Conservation (phyloP, 2,113 vertebrate genomes). For the Eclectus roratus region DNA sequence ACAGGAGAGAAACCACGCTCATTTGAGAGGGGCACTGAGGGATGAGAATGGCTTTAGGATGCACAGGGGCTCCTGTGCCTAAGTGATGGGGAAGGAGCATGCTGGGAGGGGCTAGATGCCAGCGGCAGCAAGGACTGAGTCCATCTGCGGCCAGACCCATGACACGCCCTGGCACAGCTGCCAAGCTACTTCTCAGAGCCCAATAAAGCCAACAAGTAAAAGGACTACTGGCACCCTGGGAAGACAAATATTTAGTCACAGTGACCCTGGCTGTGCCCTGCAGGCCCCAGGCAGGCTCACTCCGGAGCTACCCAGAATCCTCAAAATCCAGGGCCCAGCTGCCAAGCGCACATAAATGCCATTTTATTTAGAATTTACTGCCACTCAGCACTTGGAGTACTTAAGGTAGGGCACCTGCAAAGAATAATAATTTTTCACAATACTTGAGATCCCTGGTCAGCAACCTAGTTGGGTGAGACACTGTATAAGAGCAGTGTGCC, state of each 20-base stretch:
- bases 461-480: rapidly evolving
- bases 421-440: background rate
- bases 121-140: background rate
- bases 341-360: background rate
- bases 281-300: rapidly evolving
- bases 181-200: background rate
- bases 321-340: background rate
- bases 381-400: background rate
- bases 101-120: background rate
- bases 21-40: rapidly evolving
- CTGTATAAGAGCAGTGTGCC: rapidly evolving
- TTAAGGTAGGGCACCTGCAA: background rate
- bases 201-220: background rate
- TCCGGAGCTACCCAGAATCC: background rate
- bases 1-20: background rate
- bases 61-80: background rate
- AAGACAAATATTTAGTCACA: background rate
- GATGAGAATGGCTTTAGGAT: background rate
- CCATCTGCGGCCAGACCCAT: background rate
- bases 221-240: rapidly evolving
- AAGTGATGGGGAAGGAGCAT: background rate
- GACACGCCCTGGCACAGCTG: background rate
- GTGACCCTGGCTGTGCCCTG: background rate
- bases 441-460: background rate
- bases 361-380: background rate